These are phyloP conservation scores for Mizuhopecten yessoensis DNA, from an alignment of 1,140 invertebrate genomes.

Conservation along the genomic window DNA sequence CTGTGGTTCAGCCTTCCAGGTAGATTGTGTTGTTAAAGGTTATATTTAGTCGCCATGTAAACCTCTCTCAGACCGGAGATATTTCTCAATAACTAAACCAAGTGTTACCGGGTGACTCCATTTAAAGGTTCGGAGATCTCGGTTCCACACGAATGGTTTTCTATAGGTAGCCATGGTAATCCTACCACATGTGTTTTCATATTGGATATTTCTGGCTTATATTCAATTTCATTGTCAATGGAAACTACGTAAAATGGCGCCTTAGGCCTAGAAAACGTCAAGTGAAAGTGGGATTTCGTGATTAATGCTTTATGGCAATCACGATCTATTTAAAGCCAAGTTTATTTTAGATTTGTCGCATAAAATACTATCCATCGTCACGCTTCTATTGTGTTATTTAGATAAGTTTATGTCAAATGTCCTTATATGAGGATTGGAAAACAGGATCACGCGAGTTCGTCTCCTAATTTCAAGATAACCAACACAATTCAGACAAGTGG, in stretches of 20 bases:
- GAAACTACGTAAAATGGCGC: not conserved
- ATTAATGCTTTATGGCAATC: no score
- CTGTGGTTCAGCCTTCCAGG: no score
- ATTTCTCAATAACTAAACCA: not conserved
- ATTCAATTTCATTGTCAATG: not conserved
- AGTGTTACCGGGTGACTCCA: not conserved
- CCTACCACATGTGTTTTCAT: not conserved
- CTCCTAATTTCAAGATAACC: no score
- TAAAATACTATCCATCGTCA: no score
- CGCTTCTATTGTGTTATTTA: no score
- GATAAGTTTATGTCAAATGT: no score
- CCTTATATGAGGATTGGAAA: no score
- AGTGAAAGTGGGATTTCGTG: not conserved
- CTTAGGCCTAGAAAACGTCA: not conserved
- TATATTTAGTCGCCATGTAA: not conserved
- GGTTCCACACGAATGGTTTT: not conserved
- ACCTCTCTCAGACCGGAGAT: not conserved
- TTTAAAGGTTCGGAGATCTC: not conserved
- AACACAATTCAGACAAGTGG: no score
- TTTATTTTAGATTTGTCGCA: no score
- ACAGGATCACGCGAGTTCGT: no score
- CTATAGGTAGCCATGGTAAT: not conserved
- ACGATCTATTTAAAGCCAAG: no score
- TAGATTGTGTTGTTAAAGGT: not conserved
- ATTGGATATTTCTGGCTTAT: slow-evolving; percentile 8